Evolutionary conservation across 1,140 invertebrate genomes (phyloP).

Genomic region (Nasonia giraulti): DNA sequence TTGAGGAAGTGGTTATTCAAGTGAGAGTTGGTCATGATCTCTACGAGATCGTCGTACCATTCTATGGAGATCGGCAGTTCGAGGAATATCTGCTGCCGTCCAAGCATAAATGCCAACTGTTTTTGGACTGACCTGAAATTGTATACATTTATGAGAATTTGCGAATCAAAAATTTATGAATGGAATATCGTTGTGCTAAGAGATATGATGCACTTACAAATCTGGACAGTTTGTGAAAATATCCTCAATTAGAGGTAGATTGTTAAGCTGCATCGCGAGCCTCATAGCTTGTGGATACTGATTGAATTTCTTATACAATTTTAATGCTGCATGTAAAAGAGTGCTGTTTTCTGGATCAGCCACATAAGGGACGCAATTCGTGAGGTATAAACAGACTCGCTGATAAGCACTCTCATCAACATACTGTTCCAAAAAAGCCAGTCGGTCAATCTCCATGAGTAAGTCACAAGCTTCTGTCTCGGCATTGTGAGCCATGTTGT

Average conservation of each 20-base stretch:
- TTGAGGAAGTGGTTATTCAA: conserved; percentile 97
- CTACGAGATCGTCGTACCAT: conserved; percentile 92
- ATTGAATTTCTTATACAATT: conserved; percentile 93
- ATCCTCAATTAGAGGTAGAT: conserved; percentile 87
- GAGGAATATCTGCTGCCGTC: conserved; percentile 94
- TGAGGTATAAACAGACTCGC: conserved; percentile 96
- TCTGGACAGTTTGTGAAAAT: conserved; percentile 93
- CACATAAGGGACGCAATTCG: conserved; percentile 97
- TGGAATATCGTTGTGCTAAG: neutral
- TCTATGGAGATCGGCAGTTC: conserved; percentile 82
- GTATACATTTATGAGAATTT: neutral
- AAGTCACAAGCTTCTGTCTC: conserved; percentile 99
- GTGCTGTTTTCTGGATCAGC: conserved; percentile 97
- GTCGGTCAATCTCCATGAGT: conserved; percentile 96
- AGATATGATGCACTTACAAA: conserved; percentile 78
- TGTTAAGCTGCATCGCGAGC: conserved; percentile 96
- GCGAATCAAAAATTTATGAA: neutral
- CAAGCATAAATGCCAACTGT: conserved; percentile 98
- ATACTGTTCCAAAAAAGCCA: conserved; percentile 92
- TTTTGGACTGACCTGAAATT: conserved; percentile 87
- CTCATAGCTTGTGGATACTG: conserved; percentile 95
- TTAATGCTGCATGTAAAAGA: conserved; percentile 89
- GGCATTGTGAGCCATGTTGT: conserved; percentile 99
- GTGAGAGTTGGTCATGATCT: conserved; percentile 98
- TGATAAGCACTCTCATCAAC: conserved; percentile 95